These are phyloP conservation scores for Ernsta delagoae DNA, from an alignment of 2,888 invertebrate genomes.

Conservation along the genomic window DNA sequence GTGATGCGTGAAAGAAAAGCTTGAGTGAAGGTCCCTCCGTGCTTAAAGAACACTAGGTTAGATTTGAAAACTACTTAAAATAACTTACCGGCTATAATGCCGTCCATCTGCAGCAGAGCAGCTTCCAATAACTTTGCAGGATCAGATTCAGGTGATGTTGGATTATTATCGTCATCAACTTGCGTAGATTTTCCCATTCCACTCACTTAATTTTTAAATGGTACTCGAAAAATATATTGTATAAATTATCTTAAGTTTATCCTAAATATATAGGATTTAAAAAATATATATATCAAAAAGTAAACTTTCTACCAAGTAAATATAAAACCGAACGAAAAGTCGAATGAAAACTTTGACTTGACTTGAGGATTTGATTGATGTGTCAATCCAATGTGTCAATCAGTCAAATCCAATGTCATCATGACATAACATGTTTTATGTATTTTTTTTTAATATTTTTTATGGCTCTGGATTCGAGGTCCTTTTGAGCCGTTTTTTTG, in stretches of 20 bases:
- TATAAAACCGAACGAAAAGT: slow-evolving; percentile 60
- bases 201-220: slow-evolving; percentile 43
- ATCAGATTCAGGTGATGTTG: slow-evolving; percentile 89
- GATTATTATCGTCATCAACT: slow-evolving; percentile 80
- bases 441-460: too few species aligned
- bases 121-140: slow-evolving; percentile 94
- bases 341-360: slow-evolving; percentile 36
- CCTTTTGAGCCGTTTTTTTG: too few species aligned
- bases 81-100: slow-evolving; percentile 90
- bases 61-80: neutral
- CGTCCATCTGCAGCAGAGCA: slow-evolving; percentile 95
- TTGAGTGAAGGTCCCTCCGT: slow-evolving; percentile 24
- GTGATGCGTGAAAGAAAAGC: slow-evolving; percentile 47
- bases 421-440: neutral
- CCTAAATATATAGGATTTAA: slow-evolving; percentile 26
- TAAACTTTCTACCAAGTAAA: slow-evolving; percentile 53
- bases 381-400: too few species aligned
- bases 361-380: neutral
- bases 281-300: slow-evolving; percentile 52
- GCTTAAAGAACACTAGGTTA: neutral
- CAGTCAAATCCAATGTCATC: too few species aligned
- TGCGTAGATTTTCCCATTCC: slow-evolving; percentile 79
- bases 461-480: too few species aligned
- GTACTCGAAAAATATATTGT: slow-evolving; percentile 35
- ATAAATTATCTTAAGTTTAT: slow-evolving; percentile 31